Conservation (phyloP, 2,113 vertebrate species). For the Formicarius rufipectus region DNA sequence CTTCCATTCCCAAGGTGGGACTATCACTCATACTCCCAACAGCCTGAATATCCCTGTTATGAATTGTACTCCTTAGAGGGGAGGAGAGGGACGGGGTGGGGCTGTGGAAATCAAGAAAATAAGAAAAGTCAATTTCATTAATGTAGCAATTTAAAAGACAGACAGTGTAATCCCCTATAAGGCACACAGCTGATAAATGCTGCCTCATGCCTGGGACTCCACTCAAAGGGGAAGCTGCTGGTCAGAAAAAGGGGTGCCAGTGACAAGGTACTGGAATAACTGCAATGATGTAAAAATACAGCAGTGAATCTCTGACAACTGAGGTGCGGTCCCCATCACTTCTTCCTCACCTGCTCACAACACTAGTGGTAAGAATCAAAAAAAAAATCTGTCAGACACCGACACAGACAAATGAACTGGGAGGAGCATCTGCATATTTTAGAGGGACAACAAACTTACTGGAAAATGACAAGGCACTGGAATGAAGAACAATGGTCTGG, state of each 20-base stretch:
- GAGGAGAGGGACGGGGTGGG: neutral
- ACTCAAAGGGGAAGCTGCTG: neutral
- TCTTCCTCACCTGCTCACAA: neutral
- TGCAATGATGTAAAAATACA: neutral
- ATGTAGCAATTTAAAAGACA: neutral
- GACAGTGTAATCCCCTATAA: neutral
- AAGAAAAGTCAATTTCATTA: neutral
- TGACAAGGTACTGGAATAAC: neutral
- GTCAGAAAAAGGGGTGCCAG: neutral
- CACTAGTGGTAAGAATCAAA: neutral
- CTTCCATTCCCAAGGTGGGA: neutral
- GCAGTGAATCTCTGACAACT: neutral
- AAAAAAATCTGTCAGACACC: neutral
- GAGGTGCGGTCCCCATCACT: neutral
- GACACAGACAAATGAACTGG: neutral
- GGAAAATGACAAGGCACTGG: neutral
- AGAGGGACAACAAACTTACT: fast-evolving
- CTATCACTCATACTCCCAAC: neutral
- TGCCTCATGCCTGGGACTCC: neutral
- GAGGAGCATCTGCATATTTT: neutral
- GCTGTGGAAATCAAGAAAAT: neutral
- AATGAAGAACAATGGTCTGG: neutral
- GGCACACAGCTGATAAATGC: neutral
- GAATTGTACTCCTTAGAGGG: neutral
- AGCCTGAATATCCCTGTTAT: neutral